A percentile compares a stretch with the other conserved stretches of the same genome.
These are phyloP conservation scores for Sphaeramia orbicularis DNA, from an alignment of 2,797 vertebrate genomes.

Conservation along the genomic window DNA sequence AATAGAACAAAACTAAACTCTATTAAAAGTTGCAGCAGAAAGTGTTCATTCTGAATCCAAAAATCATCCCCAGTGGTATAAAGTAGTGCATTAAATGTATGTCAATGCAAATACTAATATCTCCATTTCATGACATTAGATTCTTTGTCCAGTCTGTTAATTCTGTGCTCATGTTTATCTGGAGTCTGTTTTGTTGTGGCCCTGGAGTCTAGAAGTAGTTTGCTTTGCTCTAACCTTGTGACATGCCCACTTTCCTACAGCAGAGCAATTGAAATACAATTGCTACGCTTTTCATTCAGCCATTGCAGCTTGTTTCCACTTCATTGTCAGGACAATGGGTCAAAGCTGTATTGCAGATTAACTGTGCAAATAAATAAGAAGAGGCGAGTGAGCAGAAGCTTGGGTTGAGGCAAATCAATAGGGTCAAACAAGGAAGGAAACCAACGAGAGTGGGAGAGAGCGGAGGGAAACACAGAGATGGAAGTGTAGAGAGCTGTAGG, in stretches of 20 bases:
- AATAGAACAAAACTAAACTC: constrained; percentile 12
- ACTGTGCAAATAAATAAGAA: constrained; percentile 76
- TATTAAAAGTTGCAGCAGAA: constrained; percentile 24
- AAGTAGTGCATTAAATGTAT: constrained; percentile 3
- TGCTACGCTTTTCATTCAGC: constrained; percentile 69
- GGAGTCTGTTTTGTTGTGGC: not conserved
- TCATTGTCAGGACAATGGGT: constrained; percentile 72
- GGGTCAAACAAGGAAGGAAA: constrained; percentile 64
- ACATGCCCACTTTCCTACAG: constrained; percentile 30
- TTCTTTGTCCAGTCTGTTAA: not conserved
- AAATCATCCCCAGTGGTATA: constrained; percentile 13
- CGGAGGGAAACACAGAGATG: constrained; percentile 35
- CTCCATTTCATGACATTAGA: no score
- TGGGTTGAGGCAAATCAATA: constrained; percentile 64
- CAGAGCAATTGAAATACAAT: constrained; percentile 68
- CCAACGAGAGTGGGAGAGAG: constrained; percentile 23
- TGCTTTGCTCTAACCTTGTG: constrained; percentile 41
- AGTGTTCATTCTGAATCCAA: constrained; percentile 14
- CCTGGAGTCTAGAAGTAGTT: constrained; percentile 13
- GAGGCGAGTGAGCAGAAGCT: constrained; percentile 45
- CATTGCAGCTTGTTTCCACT: constrained; percentile 65
- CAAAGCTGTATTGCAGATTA: constrained; percentile 73
- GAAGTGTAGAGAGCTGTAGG: constrained; percentile 59
- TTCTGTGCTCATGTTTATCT: not conserved
- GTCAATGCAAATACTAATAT: no score